These are phyloP conservation scores for Malthinus flaveolus DNA, from an alignment of 2,888 invertebrate genomes.

Conservation along the genomic window DNA sequence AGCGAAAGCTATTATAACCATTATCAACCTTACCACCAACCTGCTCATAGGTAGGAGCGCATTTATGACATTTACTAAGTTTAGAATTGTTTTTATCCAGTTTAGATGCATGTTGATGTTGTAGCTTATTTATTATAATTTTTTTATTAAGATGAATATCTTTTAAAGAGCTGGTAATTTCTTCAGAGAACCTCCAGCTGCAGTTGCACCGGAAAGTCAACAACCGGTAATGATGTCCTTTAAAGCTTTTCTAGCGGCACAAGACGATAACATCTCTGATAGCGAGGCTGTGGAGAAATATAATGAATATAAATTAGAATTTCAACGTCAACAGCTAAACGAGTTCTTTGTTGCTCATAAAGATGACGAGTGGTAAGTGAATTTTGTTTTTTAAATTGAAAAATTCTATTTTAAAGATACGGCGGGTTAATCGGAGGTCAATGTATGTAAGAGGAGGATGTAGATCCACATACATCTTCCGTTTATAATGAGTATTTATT, in stretches of 20 bases:
- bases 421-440: background rate
- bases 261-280: constrained; percentile 97
- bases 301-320: constrained; percentile 97
- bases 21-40: constrained; percentile 51
- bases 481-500: constrained; percentile 18
- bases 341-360: constrained; percentile 99
- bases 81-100: background rate
- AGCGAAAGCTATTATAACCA: constrained; percentile 52
- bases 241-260: constrained; percentile 93
- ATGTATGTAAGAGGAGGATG: constrained; percentile 8
- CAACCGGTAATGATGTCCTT: constrained; percentile 97
- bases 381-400: background rate
- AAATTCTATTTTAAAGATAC: background rate
- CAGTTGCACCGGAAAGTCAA: constrained; percentile 57
- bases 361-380: constrained; percentile 97
- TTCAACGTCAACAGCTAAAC: constrained; percentile 92
- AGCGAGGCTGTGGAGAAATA: constrained; percentile 96
- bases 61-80: background rate
- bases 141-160: no score
- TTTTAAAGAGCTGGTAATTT: constrained; percentile 43
- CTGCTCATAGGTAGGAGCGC: constrained; percentile 58
- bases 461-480: constrained; percentile 13
- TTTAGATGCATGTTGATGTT: background rate
- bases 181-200: constrained; percentile 59
- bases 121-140: no score